Evolutionary conservation across 2,888 invertebrate species (phyloP).

Genomic region (Parapristionchus giblindavisi): DNA sequence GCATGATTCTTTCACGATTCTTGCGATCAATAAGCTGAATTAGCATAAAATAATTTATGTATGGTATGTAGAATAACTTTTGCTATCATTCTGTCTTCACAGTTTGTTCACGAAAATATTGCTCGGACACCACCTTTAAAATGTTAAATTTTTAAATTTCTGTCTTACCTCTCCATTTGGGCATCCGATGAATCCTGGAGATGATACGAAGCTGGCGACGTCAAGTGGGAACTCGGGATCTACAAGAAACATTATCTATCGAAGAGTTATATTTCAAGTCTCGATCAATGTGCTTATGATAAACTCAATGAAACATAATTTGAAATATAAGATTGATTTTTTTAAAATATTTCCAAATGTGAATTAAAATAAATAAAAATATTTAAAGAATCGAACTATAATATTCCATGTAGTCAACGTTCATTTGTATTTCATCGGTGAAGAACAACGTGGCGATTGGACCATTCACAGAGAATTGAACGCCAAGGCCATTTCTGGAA

Average conservation of each 20-base stretch:
- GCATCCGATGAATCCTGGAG: conserved; percentile 21
- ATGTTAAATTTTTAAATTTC: neutral
- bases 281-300: too few species aligned
- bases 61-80: too few species aligned
- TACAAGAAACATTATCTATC: neutral
- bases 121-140: too few species aligned
- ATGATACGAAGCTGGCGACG: neutral
- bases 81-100: too few species aligned
- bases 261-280: too few species aligned
- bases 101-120: too few species aligned
- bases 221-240: neutral
- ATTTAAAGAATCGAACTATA: neutral
- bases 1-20: too few species aligned
- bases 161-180: conserved; percentile 5
- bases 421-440: conserved; percentile 23
- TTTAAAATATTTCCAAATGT: too few species aligned
- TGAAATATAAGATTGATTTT: too few species aligned
- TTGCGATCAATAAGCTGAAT: too few species aligned
- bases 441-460: conserved; percentile 24
- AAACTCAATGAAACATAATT: too few species aligned
- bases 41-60: too few species aligned
- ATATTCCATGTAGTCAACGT: conserved; percentile 12
- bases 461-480: conserved; percentile 19
- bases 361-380: neutral
- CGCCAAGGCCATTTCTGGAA: conserved; percentile 8